Evolutionary conservation across 2,113 vertebrate species (phyloP), one percentile per base, ranked within the genome.

Genomic region (Cyprinodon variegatus): DNA sequence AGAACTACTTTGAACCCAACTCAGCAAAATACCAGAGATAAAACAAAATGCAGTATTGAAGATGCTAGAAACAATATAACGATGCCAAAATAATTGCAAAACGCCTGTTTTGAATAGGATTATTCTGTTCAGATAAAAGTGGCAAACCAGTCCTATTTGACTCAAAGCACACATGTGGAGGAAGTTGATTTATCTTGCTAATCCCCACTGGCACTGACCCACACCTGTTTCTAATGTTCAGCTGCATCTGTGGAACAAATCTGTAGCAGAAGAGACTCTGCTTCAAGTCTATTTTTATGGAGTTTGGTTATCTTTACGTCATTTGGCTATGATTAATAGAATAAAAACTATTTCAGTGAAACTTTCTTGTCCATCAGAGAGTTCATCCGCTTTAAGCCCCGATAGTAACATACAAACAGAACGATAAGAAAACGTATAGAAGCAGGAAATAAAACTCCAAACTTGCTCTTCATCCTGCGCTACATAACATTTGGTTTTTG

Each of bases 211-310:
- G 40, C 69, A 48, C 41, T 38, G 15, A 12, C 7, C 10, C 53
- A 60, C 60, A 62, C 41, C 60, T 38, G 43, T 41, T 38, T 62
- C 62, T 57, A 7, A 43, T 70, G 57, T 46, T 71, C 39, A 17
- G 45, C 36, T 73, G 37, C 71, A 62, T 73, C 62, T 65, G 46
- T 45, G 53, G 22, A 74, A 60, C 20, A 75, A 61, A 75, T 22
- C 43, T 61, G 15, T 14, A 38, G 29, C 15, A 74, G 50, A 4
- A 20, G 48, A 20, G 38, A 53, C 9, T 22, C 20, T 41, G 50
- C 7, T 60, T 11, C 50, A 38, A 20, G 29, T 3, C 5, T 2
- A 9, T 38, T 38, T 61, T 22, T 9, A 37, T 15, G 38, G 3
- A 57, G 2, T 29, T 37, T 61, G 9, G 9, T 43, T 61, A 2